phyloP scores from a whole-genome alignment of 2,797 vertebrate species.

The Sebastiscus albofasciatus region DNA sequence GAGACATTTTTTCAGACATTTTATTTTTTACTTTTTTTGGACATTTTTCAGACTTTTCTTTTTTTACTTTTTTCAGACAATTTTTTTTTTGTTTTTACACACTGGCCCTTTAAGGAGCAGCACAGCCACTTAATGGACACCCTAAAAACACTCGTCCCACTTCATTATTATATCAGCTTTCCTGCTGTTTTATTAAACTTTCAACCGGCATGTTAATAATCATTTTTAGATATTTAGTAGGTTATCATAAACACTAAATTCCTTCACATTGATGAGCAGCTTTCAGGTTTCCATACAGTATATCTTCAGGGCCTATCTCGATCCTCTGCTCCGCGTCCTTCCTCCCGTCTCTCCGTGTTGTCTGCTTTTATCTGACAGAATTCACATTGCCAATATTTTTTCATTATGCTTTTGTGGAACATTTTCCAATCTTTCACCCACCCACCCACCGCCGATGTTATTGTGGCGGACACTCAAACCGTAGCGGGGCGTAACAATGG shows the following conservation, averaged over 20 bases:
- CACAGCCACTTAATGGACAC: too few relatives aligned
- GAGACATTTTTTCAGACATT: too few relatives aligned
- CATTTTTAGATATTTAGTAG: neutral
- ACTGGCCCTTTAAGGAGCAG: too few relatives aligned
- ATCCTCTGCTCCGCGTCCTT: neutral
- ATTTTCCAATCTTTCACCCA: conserved; percentile 37
- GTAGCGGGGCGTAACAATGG: conserved; percentile 24
- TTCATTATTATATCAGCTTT: neutral
- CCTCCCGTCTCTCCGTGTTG: neutral
- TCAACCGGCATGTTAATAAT: neutral
- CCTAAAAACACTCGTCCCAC: neutral
- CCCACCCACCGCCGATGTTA: conserved; percentile 21
- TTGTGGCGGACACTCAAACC: conserved; percentile 45
- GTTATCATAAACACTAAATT: neutral
- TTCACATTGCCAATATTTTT: conserved; percentile 1
- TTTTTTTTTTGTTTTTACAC: too few relatives aligned
- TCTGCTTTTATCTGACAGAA: conserved; percentile 24
- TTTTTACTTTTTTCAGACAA: too few relatives aligned
- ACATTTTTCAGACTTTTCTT: too few relatives aligned
- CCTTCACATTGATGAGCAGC: conserved; percentile 8
- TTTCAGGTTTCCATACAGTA: neutral
- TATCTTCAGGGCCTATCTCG: neutral
- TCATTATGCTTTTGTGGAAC: conserved; percentile 23
- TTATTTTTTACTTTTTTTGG: too few relatives aligned
- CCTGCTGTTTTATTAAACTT: neutral